Base-by-base conservation (phyloP, 1,140 invertebrate genomes). In the Drosophila guanche region DNA sequence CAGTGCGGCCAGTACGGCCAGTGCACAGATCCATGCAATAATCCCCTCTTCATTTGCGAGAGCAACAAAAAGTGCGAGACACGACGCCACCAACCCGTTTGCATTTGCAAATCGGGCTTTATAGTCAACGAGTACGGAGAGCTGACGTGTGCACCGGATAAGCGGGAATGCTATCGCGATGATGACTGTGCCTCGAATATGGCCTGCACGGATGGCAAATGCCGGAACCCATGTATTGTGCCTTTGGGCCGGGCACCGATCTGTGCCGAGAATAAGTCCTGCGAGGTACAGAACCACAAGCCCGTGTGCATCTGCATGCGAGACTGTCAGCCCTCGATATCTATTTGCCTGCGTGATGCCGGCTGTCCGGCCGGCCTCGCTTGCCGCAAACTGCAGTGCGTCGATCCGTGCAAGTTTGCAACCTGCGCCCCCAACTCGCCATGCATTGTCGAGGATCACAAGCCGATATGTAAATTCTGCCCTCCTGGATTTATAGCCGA, bases 391-490 rank as follows among this genome's bases (percentile, higher is more conserved):
- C 97, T 95, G 92, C 95, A 96, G 93, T 98, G 97, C 92, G 94
- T 96, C 93, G 95, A 98, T 93, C 97, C 97, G 63, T 98, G 97
- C 93, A 93, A 94, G 70, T 95, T 95, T 80, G 94, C 95, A 86
- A 94, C 93, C 86, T 97, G 97, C 92, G 94, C 96, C 75, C 93
- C 94, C 78, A 95, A 96, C 90, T 95, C 95, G 58, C 96, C 96
- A 85, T 98, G 97, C 93, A 96, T 95, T 93, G 96, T 97, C 78
- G 96, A 97, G 94, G 96, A 97, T 93, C 97, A 97, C 93, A 96
- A 95, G 93, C 95, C 96, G 74, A 95, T 96, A 92, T 97, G 97
- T 95, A 97, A 97, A 94, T 97, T 97, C 94, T 98, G 97, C 94
- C 96, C 97, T 90, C 94, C 93, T 92, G 97, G 96, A 94, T 97